Evolutionary conservation across 2,113 vertebrate genomes (phyloP), one percentile per base, ranked within the genome.

Genomic region (Eleginops maclovinus): DNA sequence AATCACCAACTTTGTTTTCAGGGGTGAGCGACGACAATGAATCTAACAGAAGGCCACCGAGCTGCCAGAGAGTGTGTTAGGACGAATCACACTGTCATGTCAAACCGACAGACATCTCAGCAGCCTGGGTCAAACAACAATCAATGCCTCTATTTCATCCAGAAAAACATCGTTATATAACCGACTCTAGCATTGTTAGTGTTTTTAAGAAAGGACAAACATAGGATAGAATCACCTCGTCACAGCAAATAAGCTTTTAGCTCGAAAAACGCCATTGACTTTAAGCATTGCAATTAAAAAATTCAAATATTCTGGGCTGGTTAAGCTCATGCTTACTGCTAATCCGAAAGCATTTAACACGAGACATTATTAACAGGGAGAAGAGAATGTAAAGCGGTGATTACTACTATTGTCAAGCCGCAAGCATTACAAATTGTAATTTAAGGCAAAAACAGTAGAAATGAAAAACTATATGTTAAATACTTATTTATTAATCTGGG

Each of bases 1-100:
- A 84, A 87, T 91, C 89, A 91, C 81, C 44, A 64, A 62, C 69
- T 81, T 82, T 88, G 72, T 80, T 84, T 84, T 41, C 7, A 36
- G 41, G 72, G 75, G 72, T 13, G 65, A 81, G 66, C 60, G 63
- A 69, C 49, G 65, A 75, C 79, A 40, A 81, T 92, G 60, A 87
- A 91, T 93, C 81, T 83, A 51, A 54, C 75, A 44, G 74, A 76
- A 58, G n/a, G 63, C 78, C 73, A 66, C 61, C 22, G 14, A 53
- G 70, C 72, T 79, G 83, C 84, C 85, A 75, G 68, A 67, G 72
- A 60, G 75, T 61, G 82, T 84, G 69, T 75, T 49, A 69, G 21
- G 54, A 84, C 46, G 50, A 61, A 47, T 54, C 69, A 79, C 60
- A 19, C 77, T 70, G 73, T 88, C 78, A 67, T 63, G 79, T 68